Evolutionary conservation across 2,113 vertebrate species (phyloP), one percentile per base, ranked within the genome.

Genomic region (Strix aluco): DNA sequence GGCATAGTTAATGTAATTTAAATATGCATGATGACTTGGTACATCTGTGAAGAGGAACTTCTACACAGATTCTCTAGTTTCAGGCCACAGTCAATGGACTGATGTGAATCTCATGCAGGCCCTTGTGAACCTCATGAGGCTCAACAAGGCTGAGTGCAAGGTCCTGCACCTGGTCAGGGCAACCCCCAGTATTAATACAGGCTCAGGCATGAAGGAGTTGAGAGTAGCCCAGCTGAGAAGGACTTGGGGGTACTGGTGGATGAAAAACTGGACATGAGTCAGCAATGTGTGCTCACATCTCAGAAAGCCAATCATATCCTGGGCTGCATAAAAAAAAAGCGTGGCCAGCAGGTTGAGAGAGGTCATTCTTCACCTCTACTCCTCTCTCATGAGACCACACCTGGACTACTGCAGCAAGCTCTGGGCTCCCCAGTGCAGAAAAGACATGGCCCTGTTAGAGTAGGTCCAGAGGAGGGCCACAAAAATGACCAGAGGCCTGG

Each of bases 381-480:
- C 36, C 1, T 1, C 54, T 34, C 27, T 36, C 0, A 3, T 59
- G 15, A 80, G 10, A 66, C 1, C 10, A 8, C 15, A n/a, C 13
- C 19, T 52, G 19, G 15, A 54, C 17, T 34, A 6, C 15, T 49
- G 8, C 1, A 0, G 59, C 27, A 23, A 59, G 15, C 21, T 49
- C 9, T 58, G 32, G 19, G 4, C 36, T 1, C 3, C 4, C 2
- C 15, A 40, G 11, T 1, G 13, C 10, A 58, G 9, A 19, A 27
- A 11, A 14, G 8, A 16, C 5, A 32, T 3, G 13, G 13, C 58
- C 4, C 9, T 63, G 11, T 16, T 63, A 14, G 4, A 77, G 10
- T 1, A 0, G 4, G 6, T 59, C 13, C 25, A 49, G n/a, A 69
- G 32, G 16, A 77, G 3, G 5, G 2, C 2, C 42, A 59, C n/a